Evolutionary conservation across 2,113 vertebrate species (phyloP), one percentile per base, ranked within the genome.

Genomic region (Acanthisitta chloris): DNA sequence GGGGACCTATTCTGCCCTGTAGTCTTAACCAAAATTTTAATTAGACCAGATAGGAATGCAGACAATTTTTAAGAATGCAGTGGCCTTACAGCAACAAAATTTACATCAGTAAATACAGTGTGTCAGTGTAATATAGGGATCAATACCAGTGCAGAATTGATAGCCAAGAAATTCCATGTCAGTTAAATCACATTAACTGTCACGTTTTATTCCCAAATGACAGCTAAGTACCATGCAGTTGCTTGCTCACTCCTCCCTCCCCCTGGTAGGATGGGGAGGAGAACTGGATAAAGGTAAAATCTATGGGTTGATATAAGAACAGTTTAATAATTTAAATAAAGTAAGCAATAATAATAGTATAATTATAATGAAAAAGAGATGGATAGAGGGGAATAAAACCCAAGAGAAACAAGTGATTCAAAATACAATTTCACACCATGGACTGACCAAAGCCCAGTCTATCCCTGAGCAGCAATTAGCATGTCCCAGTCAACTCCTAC

Each of bases 231-330:
- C 14, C 24, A 46, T 16, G 21, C 3, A 31, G 14, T 26, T 17
- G 8, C 29, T 59, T 0, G 0, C 9, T 52, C n/a, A 15, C 17
- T 34, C 29, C 21, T 69, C n/a, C 12, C 52, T 20, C 9, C 9
- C 12, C 25, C 8, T 34, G 20, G 20, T 54, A 40, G 13, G 29
- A 40, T 15, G 5, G 17, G 14, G 11, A 2, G 2, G 34, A 54
- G 34, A 46, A 54, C 16, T 8, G 52, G 40, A 62, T 48, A 61
- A 54, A 61, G 3, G 9, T 12, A 38, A 76, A 76, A 54, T 26
- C 17, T 42, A 33, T 46, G 11, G 12, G 52, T 54, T 76, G 29
- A 8, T 61, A 18, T 40, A 61, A 76, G 38, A 45, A 8, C 29
- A 40, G 25, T 76, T 6, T 26, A 28, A 40, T 34, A 40, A 61